Evolutionary conservation across 2,797 vertebrate species (phyloP), one percentile per base, ranked within the genome.

Genomic region (Sebastes cheni): DNA sequence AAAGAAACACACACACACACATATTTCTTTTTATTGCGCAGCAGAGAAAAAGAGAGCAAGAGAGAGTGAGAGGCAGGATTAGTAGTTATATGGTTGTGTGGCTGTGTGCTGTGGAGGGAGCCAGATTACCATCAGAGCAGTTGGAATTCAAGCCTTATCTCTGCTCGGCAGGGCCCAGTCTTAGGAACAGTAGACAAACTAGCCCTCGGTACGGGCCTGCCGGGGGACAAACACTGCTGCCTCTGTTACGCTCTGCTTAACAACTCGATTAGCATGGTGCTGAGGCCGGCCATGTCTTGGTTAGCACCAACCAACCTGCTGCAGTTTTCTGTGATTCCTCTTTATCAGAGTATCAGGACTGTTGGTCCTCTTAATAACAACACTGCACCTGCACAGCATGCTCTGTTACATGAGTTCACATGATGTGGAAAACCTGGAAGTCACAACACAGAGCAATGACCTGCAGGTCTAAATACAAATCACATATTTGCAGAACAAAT

Each of bases 141-240:
- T 91, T 90, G 88, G 90, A 94, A 92, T 93, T 91, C 86, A 86
- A 83, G 80, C 88, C 93, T 95, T 95, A 95, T 95, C 95, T 93
- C 80, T 73, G 80, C 82, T 87, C 77, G 83, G 84, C 94, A 95
- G 92, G 87, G 54, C 86, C 83, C 72, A 50, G 64, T 91, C 79
- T 80, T 61, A 81, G 79, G 75, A 89, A 81, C 88, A 77, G 84
- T 72, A 80, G 88, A 91, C 80, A 86, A 84, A 88, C 79, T 72
- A 81, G 87, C 80, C 74, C 29, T 72, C 76, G 85, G 87, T 92
- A 77, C 10, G 14, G 62, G 78, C 62, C 88, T 84, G 89, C 83
- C 14, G 74, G 78, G 67, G 88, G 81, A 83, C 88, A 92, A 90
- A 92, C 87, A 91, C 87, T 89, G 80, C 89, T 78, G 82, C 86